Conservation (phyloP, 2,797 vertebrate species). For the Vultur gryphus region DNA sequence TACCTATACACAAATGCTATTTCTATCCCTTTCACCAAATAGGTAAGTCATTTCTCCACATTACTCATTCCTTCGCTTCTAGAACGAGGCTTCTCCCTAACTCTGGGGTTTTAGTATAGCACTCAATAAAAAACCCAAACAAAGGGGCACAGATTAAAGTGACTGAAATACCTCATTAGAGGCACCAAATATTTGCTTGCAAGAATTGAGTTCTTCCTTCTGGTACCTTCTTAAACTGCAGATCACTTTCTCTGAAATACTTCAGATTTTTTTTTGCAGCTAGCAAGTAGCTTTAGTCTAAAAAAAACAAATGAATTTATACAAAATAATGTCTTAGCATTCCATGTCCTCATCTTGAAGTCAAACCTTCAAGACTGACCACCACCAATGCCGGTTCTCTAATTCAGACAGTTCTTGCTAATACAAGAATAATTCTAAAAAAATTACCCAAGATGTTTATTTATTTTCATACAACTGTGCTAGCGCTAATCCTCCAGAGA, state of each 20-base stretch:
- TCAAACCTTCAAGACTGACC: neutral
- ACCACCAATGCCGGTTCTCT: neutral
- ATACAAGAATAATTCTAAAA: neutral
- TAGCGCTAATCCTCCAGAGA: neutral
- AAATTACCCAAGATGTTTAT: neutral
- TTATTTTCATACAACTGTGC: neutral
- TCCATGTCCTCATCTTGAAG: neutral
- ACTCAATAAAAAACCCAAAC: neutral
- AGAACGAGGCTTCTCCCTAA: neutral
- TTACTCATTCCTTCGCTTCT: neutral
- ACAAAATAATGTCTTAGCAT: neutral
- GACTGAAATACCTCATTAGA: neutral
- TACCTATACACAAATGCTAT: neutral
- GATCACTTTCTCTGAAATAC: neutral
- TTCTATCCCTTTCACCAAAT: neutral
- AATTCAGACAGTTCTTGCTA: neutral
- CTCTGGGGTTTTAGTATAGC: neutral
- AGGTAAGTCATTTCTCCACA: neutral
- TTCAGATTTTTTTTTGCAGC: neutral
- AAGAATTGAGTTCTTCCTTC: neutral
- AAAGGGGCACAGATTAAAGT: neutral
- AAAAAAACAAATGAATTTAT: neutral
- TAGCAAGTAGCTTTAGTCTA: neutral
- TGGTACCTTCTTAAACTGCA: neutral
- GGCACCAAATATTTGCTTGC: neutral